These are phyloP conservation scores for Laticauda laticaudata DNA, from an alignment of 2,113 vertebrate species.

Conservation along the genomic window DNA sequence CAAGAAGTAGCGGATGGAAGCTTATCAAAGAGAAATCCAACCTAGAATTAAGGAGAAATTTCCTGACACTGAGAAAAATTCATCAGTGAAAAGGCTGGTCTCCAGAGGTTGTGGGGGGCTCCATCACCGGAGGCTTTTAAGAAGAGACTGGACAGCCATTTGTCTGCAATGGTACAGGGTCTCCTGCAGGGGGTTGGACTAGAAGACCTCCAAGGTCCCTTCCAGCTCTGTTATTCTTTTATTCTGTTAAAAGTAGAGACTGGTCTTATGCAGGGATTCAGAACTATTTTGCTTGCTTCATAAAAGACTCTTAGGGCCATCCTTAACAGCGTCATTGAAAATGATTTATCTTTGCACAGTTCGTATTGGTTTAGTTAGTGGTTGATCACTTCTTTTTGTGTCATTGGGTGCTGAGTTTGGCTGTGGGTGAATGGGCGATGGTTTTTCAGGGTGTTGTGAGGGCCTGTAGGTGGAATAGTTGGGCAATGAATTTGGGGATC, in stretches of 20 bases:
- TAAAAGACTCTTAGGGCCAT: neutral
- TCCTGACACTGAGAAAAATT: neutral
- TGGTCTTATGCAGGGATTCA: neutral
- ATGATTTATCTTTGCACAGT: neutral
- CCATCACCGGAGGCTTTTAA: neutral
- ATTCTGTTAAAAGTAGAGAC: neutral
- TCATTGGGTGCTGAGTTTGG: neutral
- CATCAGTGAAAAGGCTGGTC: neutral
- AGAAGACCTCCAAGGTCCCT: neutral
- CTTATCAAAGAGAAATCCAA: too few relatives aligned
- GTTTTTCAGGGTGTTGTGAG: neutral
- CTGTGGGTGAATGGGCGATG: neutral
- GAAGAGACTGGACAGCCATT: neutral
- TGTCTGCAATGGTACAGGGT: neutral
- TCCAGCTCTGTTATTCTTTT: neutral
- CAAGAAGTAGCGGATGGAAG: too few relatives aligned
- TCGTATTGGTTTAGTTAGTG: neutral
- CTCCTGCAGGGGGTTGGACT: neutral
- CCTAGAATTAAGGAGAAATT: too few relatives aligned
- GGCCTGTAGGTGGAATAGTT: neutral
- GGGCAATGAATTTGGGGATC: neutral
- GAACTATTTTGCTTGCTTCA: neutral
- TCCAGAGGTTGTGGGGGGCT: neutral
- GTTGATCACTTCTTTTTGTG: neutral
- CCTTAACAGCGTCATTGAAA: neutral